Evolutionary conservation across 2,113 vertebrate genomes (phyloP), one percentile per base, ranked within the genome.

Genomic region (Tetrao urogallus): DNA sequence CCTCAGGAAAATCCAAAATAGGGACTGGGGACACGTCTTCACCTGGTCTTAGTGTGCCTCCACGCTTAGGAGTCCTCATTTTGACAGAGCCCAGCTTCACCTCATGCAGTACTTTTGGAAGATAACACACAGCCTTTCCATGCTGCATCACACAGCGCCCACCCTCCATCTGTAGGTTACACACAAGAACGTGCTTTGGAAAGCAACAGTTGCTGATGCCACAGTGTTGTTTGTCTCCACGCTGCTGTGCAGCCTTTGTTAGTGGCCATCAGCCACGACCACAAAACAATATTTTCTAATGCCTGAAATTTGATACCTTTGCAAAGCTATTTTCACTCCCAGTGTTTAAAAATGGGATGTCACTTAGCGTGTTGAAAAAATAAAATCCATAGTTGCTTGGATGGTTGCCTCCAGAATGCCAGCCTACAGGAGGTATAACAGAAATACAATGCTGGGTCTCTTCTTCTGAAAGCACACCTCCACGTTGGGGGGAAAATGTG

Each of bases 341-440:
- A 89, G 74, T 65, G 38, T 48, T 96, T 89, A 81, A 90, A 95
- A 96, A 95, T 88, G 61, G 94, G 45, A 81, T 57, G 86, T 36
- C 92, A 65, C 78, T 92, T 65, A 88, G 34, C 66, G 78, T 82
- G 84, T 94, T 84, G 67, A 85, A 93, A 92, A 95, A 95, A 85
- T 34, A 88, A 86, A 95, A 95, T 52, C 45, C 82, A 79, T 54
- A 81, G 76, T 94, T 87, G 87, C 77, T 91, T 92, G 77, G 87
- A 76, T 91, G 85, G 94, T 94, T 93, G 80, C 32, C 30, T 94
- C 30, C 69, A 93, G 81, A 84, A 92, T 13, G 61, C 58, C 86
- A 92, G 87, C 72, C 86, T 91, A 86, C 52, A 76, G 78, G 71
- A 96, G 65, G 84, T 50, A 34, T 47, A 86, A 32, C 6, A 2